Conservation (phyloP, 2,888 invertebrate genomes). For the Blera fallax region DNA sequence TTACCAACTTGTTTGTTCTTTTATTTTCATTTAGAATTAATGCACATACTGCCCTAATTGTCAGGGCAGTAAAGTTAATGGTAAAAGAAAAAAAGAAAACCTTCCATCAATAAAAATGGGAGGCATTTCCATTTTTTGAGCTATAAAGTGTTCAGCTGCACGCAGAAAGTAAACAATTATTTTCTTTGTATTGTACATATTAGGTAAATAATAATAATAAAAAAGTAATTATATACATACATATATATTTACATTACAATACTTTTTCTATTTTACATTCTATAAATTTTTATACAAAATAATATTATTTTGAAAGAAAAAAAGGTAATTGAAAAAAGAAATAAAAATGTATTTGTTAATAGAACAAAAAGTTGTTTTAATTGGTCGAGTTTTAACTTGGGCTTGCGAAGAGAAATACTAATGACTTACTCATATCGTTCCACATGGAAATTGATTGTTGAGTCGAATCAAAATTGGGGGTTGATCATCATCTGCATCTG, state of each 20-base stretch:
- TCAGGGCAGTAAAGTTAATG: conserved; percentile 22
- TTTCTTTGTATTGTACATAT: conserved; percentile 63
- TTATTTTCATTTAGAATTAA: conserved; percentile 44
- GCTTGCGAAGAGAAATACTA: too few relatives aligned
- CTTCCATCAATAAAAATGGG: conserved; percentile 26
- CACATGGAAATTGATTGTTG: too few relatives aligned
- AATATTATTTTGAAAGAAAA: conserved; percentile 67
- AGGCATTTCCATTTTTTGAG: conserved; percentile 37
- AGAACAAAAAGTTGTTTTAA: conserved; percentile 40
- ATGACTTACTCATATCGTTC: too few relatives aligned
- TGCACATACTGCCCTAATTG: conserved; percentile 31
- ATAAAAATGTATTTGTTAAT: conserved; percentile 70
- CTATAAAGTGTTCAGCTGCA: conserved; percentile 65
- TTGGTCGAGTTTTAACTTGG: not conserved
- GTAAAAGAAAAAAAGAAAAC: conserved; percentile 5
- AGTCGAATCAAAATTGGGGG: too few relatives aligned
- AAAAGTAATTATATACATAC: conserved; percentile 57
- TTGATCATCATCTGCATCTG: too few relatives aligned
- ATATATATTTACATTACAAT: conserved; percentile 71
- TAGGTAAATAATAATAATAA: conserved; percentile 58
- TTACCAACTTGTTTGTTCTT: conserved; percentile 36
- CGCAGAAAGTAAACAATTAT: conserved; percentile 61
- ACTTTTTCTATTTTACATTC: conserved; percentile 73
- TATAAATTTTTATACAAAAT: conserved; percentile 72
- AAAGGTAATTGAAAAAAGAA: conserved; percentile 47